A percentile compares a stretch with the other conserved stretches of the same genome.
Conservation (phyloP, 2,888 invertebrate genomes). For the Parochlus steinenii region DNA sequence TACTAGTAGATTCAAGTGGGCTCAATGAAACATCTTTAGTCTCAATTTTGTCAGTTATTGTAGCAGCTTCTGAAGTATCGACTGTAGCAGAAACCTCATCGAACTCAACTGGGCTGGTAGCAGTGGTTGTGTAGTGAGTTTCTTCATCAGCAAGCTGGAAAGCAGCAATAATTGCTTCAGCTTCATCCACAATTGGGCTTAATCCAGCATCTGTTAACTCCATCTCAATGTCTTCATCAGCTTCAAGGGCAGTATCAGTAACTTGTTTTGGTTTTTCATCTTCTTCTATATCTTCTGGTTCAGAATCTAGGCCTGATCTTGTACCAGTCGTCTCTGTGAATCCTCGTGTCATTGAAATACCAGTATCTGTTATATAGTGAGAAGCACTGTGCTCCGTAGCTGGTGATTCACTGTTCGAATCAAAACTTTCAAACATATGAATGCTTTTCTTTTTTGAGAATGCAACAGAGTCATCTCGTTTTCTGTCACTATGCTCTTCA, state of each 20-base stretch:
- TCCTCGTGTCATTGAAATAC: slow-evolving; percentile 35
- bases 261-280: slow-evolving; percentile 22
- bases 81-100: slow-evolving; percentile 29
- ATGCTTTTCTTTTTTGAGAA: slow-evolving; percentile 35
- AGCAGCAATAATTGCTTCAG: slow-evolving; percentile 23
- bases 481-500: slow-evolving; percentile 27
- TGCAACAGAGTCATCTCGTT: slow-evolving; percentile 33
- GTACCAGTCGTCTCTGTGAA: slow-evolving; percentile 32
- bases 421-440: slow-evolving; percentile 32
- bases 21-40: slow-evolving; percentile 36
- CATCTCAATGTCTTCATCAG: slow-evolving; percentile 32
- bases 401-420: slow-evolving; percentile 26
- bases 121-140: slow-evolving; percentile 30
- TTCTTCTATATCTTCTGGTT: slow-evolving; percentile 16
- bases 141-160: slow-evolving; percentile 27
- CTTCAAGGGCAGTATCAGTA: slow-evolving; percentile 31
- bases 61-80: slow-evolving; percentile 35
- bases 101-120: slow-evolving; percentile 35
- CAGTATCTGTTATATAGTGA: slow-evolving; percentile 36
- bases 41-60: slow-evolving; percentile 34
- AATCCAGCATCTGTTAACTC: slow-evolving; percentile 38
- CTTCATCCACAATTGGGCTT: slow-evolving; percentile 37
- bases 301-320: slow-evolving; percentile 29
- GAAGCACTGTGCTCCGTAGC: slow-evolving; percentile 33
- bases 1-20: slow-evolving; percentile 29